A percentile compares a stretch with the other conserved stretches of the same genome.
phyloP scores from a whole-genome alignment of 2,888 invertebrate species.

The Cabera pusaria region DNA sequence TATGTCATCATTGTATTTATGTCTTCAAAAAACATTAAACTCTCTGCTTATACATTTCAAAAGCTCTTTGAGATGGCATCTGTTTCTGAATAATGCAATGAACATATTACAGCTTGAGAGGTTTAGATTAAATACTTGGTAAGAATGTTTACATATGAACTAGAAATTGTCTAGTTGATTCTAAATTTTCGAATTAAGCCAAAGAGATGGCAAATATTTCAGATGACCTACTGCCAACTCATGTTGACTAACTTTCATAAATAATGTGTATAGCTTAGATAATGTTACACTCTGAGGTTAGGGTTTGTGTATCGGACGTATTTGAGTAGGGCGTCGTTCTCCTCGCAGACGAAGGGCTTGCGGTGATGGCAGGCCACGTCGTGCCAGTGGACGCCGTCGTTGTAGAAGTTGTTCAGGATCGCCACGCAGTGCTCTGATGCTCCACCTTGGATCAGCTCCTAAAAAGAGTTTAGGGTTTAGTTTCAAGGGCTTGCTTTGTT shows the following conservation, averaged over 20 bases:
- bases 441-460: slow-evolving; percentile 91
- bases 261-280: slow-evolving; percentile 22
- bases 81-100: no score
- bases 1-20: slow-evolving; percentile 13
- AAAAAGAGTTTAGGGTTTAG: slow-evolving; percentile 19
- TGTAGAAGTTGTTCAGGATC: slow-evolving; percentile 94
- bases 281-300: slow-evolving; percentile 87
- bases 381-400: slow-evolving; percentile 96
- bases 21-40: background rate
- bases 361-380: slow-evolving; percentile 95
- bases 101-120: no score
- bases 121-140: no score
- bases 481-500: no score
- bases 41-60: no score
- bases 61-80: no score
- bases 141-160: no score
- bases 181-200: no score
- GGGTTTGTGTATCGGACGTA: slow-evolving; percentile 93
- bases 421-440: slow-evolving; percentile 94
- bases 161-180: no score
- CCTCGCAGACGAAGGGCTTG: slow-evolving; percentile 95
- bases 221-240: slow-evolving; percentile 20
- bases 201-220: no score
- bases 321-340: slow-evolving; percentile 93
- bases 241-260: slow-evolving; percentile 31